Conservation (phyloP, 2,113 vertebrate genomes). For the Saguinus imperator region DNA sequence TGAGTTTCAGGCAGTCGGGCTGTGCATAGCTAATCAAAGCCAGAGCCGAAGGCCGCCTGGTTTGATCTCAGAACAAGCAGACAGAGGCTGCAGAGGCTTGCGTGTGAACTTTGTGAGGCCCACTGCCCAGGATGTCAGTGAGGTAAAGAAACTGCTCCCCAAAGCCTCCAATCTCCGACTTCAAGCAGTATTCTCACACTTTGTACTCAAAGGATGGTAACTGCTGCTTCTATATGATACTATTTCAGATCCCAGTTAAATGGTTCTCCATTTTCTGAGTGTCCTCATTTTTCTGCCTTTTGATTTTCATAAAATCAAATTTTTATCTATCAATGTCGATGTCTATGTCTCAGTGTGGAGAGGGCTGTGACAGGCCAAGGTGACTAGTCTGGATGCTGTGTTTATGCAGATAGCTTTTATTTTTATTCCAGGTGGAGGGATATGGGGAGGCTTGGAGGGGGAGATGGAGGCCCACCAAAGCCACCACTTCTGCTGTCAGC, state of each 20-base stretch:
- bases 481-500: neutral
- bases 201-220: neutral
- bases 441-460: neutral
- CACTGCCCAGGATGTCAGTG: neutral
- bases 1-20: neutral
- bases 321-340: neutral
- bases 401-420: neutral
- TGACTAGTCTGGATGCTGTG: neutral
- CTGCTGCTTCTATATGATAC: neutral
- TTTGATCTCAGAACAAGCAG: neutral
- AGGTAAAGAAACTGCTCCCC: neutral
- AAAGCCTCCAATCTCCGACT: neutral
- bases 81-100: neutral
- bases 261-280: neutral
- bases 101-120: neutral
- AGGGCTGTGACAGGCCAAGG: fast-evolving
- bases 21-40: constrained; percentile 44
- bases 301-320: fast-evolving
- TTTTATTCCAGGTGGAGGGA: neutral
- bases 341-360: fast-evolving
- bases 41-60: neutral
- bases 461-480: neutral
- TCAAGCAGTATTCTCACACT: neutral
- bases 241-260: neutral
- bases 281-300: neutral